phyloP scores from a whole-genome alignment of 1,140 invertebrate species.

The Pseudomyrmex gracilis region DNA sequence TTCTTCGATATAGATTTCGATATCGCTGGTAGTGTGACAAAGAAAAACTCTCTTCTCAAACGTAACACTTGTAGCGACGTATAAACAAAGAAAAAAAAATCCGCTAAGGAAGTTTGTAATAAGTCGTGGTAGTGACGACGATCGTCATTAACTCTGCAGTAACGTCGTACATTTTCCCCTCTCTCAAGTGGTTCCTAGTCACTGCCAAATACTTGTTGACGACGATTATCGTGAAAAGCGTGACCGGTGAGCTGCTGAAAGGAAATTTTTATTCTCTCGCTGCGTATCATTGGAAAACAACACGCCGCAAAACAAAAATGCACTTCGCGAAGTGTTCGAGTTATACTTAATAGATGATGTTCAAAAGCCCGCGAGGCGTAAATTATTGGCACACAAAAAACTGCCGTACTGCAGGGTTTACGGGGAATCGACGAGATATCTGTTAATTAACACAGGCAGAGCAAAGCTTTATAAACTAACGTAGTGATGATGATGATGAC shows the following conservation, averaged over 20 bases:
- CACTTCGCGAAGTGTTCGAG: conserved; percentile 65
- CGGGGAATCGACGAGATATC: conserved; percentile 68
- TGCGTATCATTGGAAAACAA: conserved; percentile 32
- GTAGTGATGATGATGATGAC: conserved; percentile 39
- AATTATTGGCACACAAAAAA: conserved; percentile 48
- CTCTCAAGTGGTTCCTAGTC: conserved; percentile 52
- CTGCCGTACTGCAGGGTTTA: conserved; percentile 70
- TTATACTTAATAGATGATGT: conserved; percentile 21
- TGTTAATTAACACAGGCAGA: conserved; percentile 65
- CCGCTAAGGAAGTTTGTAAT: conserved; percentile 35
- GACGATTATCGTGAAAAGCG: conserved; percentile 54
- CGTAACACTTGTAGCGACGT: conserved; percentile 47
- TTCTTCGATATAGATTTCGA: conserved; percentile 55
- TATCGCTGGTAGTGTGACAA: conserved; percentile 40
- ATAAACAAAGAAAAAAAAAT: conserved; percentile 7
- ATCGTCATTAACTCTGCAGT: conserved; percentile 72
- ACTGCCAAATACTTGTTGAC: conserved; percentile 46
- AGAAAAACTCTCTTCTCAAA: conserved; percentile 39
- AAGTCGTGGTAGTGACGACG: conserved; percentile 50
- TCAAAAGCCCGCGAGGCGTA: conserved; percentile 26
- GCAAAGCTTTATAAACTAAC: conserved; percentile 67
- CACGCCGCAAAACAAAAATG: conserved; percentile 15
- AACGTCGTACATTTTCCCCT: conserved; percentile 49
- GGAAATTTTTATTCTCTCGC: conserved; percentile 27
- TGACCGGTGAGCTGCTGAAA: conserved; percentile 56